phyloP scores from a whole-genome alignment of 2,797 vertebrate species.

The Semotilus atromaculatus region DNA sequence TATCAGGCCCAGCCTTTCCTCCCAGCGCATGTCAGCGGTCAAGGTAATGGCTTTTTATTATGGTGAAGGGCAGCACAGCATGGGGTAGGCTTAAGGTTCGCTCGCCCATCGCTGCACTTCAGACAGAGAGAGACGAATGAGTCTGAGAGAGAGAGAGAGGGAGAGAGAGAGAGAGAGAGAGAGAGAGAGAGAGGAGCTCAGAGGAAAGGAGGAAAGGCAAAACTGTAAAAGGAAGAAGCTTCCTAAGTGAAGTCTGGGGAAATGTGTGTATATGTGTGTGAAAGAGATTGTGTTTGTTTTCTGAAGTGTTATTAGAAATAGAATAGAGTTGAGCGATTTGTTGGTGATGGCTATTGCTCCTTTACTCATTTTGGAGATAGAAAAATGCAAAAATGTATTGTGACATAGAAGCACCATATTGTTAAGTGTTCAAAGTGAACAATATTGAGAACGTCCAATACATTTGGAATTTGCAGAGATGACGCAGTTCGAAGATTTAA shows the following conservation, averaged over 20 bases:
- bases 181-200: background rate
- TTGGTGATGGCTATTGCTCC: background rate
- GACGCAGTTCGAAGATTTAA: too few relatives aligned
- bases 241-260: conserved; percentile 74
- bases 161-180: conserved; percentile 12
- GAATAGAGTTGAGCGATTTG: background rate
- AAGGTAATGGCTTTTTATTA: conserved; percentile 98
- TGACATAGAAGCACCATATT: background rate
- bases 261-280: conserved; percentile 11
- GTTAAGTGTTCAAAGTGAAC: background rate
- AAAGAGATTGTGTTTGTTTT: conserved; percentile 48
- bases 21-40: conserved; percentile 96
- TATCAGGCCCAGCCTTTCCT: conserved; percentile 95
- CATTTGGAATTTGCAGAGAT: background rate
- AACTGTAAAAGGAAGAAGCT: conserved; percentile 79
- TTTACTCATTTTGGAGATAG: background rate
- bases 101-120: conserved; percentile 83
- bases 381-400: background rate
- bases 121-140: conserved; percentile 51
- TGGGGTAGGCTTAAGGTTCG: conserved; percentile 86
- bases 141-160: conserved; percentile 18
- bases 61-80: conserved; percentile 87
- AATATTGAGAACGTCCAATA: background rate
- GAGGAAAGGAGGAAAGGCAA: conserved; percentile 63
- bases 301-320: background rate